Base-by-base conservation (phyloP, 2,888 invertebrate species). In the Apamea epomidion region DNA sequence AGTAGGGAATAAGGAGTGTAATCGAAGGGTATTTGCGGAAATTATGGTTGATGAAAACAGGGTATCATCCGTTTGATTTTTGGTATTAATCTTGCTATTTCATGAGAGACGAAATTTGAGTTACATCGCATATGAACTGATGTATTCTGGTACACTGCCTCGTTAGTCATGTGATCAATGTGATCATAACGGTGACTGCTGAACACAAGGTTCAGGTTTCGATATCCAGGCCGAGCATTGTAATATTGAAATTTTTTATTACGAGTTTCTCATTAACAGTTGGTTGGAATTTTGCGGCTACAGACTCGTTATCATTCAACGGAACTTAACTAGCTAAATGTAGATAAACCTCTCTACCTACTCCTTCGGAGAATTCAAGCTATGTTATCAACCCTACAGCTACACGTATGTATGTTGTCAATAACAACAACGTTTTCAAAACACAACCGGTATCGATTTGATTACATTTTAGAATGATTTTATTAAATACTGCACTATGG, bases 401-500 rank as follows among this genome's bases (percentile, higher is more conserved):
- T 45, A 25, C 10, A 74, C 48, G 14, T 8, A 21, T 64, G 10
- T 42, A 5, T 32, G 25, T 29, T 18, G 8, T 7, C 37, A 68
- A 51, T 7, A 77, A 72, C 42, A 72, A 68, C 6, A 78, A 37
- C 32, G 18, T 32, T 45, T 69, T 87, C 62, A 32, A 74, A 84
- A 75, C n/a, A 83, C 7, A 29, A 48, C 48, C 0, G 42, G 4
- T 70, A 79, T 77, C 18, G 65, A 75, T 65, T 64, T 76, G 58
- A 69, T 79, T 71, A 62, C 6, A 69, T 69, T 78, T 80, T 76
- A 74, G 71, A 82, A 80, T 67, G 16, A 69, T 82, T 86, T 78
- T 71, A 86, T 86, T 82, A 82, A 86, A 78, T 76, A 76, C 67
- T 51, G 71, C 42, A 54, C 16, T 48, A 62, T 21, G 25, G 67